These are phyloP conservation scores for Phalera bucephala DNA, from an alignment of 2,888 invertebrate genomes.

Conservation along the genomic window DNA sequence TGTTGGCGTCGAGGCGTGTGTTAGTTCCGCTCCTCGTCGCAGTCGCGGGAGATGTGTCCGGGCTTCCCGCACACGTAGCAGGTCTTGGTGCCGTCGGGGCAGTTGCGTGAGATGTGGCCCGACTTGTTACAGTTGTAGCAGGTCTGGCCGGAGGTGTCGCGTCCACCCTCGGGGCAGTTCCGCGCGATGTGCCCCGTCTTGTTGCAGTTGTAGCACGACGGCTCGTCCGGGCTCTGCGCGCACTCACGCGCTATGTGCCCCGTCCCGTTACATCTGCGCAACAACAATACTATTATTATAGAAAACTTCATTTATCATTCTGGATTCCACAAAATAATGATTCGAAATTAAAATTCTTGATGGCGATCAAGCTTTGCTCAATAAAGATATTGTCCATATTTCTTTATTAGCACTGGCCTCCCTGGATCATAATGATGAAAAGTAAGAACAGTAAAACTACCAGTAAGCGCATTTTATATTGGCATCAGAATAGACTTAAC, in stretches of 20 bases:
- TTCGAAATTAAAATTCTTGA: too few relatives aligned
- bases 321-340: too few relatives aligned
- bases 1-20: conserved; percentile 44
- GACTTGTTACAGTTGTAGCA: conserved; percentile 98
- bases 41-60: conserved; percentile 95
- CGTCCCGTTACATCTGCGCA: conserved; percentile 91
- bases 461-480: too few relatives aligned
- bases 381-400: too few relatives aligned
- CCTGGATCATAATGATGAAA: too few relatives aligned
- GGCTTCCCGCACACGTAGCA: conserved; percentile 97
- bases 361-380: too few relatives aligned
- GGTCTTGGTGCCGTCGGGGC: conserved; percentile 93
- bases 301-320: too few relatives aligned
- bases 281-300: too few relatives aligned
- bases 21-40: conserved; percentile 89
- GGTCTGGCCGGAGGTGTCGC: conserved; percentile 87
- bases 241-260: conserved; percentile 97
- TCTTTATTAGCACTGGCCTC: too few relatives aligned
- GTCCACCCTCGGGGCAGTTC: conserved; percentile 90
- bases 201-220: conserved; percentile 97
- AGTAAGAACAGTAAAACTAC: too few relatives aligned
- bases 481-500: too few relatives aligned
- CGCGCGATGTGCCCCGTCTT: conserved; percentile 96
- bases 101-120: conserved; percentile 94
- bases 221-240: conserved; percentile 90